Conservation (phyloP, 2,113 vertebrate species). For the Prinia subflava region DNA sequence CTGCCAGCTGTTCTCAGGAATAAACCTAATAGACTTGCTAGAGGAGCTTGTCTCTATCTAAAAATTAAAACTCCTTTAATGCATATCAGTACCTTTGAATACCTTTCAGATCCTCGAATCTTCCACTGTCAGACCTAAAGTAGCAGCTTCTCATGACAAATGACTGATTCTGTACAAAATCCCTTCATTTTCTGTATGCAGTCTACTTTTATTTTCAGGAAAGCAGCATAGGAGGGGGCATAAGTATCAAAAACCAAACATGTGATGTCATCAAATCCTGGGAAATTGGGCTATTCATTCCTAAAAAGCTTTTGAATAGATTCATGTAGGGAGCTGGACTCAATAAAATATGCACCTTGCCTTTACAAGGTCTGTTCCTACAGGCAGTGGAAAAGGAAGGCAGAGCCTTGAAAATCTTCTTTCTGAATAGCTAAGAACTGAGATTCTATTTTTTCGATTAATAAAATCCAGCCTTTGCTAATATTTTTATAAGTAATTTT, state of each 20-base stretch:
- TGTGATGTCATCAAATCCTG: not conserved
- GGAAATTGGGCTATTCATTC: not conserved
- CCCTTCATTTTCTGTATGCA: not conserved
- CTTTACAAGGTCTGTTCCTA: not conserved
- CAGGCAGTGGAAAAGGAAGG: not conserved
- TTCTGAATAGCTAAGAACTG: not conserved
- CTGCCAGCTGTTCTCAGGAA: not conserved
- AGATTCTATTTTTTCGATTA: not conserved
- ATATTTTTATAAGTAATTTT: not conserved
- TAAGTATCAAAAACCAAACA: not conserved
- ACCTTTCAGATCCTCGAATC: not conserved
- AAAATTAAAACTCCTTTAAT: not conserved
- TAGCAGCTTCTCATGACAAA: not conserved
- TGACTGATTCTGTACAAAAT: not conserved
- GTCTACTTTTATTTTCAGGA: not conserved
- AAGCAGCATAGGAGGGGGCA: not conserved
- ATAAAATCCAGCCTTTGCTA: not conserved
- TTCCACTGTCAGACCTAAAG: not conserved
- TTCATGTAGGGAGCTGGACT: not conserved
- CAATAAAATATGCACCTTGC: fast-evolving
- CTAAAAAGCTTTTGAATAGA: not conserved
- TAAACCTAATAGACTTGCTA: not conserved
- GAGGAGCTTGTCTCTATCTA: not conserved
- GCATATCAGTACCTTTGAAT: not conserved
- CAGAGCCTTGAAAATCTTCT: not conserved